Conservation (phyloP, 2,888 invertebrate species). For the Cinara cedri region DNA sequence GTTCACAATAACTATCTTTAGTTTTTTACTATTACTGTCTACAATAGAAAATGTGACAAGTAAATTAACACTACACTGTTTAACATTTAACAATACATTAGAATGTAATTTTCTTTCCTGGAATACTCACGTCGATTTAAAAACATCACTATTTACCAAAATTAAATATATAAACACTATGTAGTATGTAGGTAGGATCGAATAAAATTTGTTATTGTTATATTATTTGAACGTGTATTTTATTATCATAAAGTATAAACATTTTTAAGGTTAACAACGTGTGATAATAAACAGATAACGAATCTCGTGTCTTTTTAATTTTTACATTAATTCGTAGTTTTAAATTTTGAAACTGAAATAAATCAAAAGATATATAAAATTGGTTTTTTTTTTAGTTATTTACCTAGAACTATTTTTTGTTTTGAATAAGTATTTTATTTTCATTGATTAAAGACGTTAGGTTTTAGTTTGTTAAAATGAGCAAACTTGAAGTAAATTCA, state of each 20-base stretch:
- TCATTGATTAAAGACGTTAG: too few relatives aligned
- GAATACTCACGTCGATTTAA: not conserved
- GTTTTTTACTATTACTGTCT: not conserved
- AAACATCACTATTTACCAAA: not conserved
- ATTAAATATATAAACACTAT: not conserved
- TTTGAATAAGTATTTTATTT: not conserved
- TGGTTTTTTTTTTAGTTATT: not conserved
- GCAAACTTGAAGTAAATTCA: not conserved
- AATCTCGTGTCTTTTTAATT: conserved; percentile 9
- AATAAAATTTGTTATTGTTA: conserved; percentile 2
- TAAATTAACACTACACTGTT: not conserved
- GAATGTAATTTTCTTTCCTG: not conserved
- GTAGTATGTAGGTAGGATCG: too few relatives aligned
- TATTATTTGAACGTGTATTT: conserved; percentile 15
- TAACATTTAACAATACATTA: not conserved
- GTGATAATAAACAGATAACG: conserved; percentile 21
- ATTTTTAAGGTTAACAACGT: conserved; percentile 37
- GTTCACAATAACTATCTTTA: too few relatives aligned
- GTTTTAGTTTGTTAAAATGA: too few relatives aligned
- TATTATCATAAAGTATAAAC: not conserved
- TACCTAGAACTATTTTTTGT: not conserved
- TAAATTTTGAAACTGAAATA: too few relatives aligned
- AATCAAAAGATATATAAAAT: not conserved
- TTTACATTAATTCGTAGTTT: not conserved
- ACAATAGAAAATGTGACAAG: not conserved